A percentile compares a stretch with the other conserved stretches of the same genome.
These are phyloP conservation scores for Heterotilapia buettikoferi DNA, from an alignment of 2,113 vertebrate species.

Conservation along the genomic window DNA sequence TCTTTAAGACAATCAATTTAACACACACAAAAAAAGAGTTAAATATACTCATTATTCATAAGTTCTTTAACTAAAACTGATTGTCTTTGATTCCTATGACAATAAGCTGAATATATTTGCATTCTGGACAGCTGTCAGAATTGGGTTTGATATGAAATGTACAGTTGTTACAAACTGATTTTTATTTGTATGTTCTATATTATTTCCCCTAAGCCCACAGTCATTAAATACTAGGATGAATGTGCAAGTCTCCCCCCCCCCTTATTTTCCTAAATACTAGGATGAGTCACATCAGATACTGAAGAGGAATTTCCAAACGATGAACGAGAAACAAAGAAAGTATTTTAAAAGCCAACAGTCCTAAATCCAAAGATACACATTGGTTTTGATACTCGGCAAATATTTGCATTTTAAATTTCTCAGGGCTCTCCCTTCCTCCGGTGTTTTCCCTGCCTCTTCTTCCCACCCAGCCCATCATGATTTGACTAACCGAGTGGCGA, in stretches of 20 bases:
- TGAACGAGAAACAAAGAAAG: neutral
- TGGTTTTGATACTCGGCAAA: neutral
- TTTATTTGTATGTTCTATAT: neutral
- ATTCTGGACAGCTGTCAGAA: neutral
- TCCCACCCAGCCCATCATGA: neutral
- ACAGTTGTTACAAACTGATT: neutral
- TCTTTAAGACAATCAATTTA: neutral
- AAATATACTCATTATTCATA: neutral
- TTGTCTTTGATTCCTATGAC: neutral
- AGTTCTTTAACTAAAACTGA: neutral
- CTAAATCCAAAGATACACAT: neutral
- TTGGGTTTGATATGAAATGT: neutral
- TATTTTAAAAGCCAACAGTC: neutral
- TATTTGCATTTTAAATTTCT: conserved; percentile 48
- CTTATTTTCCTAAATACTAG: neutral
- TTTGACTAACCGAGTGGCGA: conserved; percentile 3
- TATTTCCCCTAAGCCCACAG: neutral
- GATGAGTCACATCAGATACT: neutral
- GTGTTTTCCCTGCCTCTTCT: neutral
- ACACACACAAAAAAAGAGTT: neutral
- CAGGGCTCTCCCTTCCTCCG: neutral
- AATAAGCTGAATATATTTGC: neutral
- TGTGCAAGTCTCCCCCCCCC: neutral
- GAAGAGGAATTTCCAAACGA: neutral
- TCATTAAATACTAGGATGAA: neutral